Evolutionary conservation across 2,113 vertebrate species (phyloP), one percentile per base, ranked within the genome.

Genomic region (Onychostoma macrolepis): DNA sequence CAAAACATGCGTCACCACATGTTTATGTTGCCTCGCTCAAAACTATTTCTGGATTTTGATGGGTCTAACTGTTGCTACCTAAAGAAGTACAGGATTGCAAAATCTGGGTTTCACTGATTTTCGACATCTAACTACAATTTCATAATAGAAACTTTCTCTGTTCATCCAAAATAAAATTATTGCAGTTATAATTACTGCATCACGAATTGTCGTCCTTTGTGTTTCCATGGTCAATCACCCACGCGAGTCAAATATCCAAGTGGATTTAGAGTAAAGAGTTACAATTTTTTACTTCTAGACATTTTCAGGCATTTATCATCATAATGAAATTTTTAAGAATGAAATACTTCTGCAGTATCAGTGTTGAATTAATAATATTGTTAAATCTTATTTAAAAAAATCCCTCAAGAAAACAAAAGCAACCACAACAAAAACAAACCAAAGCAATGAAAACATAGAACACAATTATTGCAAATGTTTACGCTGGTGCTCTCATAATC

Each of bases 401-500:
- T 28, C 1, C 21, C 7, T 58, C 56, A 58, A 69, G 7, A 4
- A 69, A 24, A 41, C 36, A 3, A 72, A 80, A 56, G 17, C 12
- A 50, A 33, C 0, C 17, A 69, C 28, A 56, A 24, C 2, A 19
- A 84, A 13, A 74, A 56, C 8, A 69, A 74, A 65, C 21, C 2
- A 12, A 43, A 24, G 13, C 11, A 56, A 33, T 15, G 7, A 28
- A 61, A 30, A 58, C 4, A 71, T 21, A 36, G 30, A 71, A 67
- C 28, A 69, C 6, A 69, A 69, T 19, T 4, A 71, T 33, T 13
- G 28, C 28, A 36, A 30, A 50, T 78, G 43, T 11, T 83, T 69
- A 80, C 91, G 45, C 87, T 36, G 63, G 72, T 36, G 88, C 80
- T 63, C 89, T 36, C 9, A 92, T 91, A 78, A 96, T 74, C 4